These are phyloP conservation scores for Nineta flava DNA, from an alignment of 2,888 invertebrate genomes.

Conservation along the genomic window DNA sequence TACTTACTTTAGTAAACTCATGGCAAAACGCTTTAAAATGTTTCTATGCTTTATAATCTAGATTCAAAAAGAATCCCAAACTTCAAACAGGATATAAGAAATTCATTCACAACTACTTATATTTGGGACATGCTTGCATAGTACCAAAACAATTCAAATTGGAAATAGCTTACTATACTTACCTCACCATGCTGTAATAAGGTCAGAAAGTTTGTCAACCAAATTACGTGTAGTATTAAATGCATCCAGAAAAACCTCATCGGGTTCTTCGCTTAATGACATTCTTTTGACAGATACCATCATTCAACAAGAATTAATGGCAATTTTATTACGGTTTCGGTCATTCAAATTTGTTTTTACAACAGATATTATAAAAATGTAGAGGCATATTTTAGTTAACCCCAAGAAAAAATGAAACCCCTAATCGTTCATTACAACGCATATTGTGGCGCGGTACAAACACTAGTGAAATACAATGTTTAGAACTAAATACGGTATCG, in stretches of 20 bases:
- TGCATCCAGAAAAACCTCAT: background rate
- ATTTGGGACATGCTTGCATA: no score
- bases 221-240: background rate
- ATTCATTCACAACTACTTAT: no score
- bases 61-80: no score
- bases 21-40: no score
- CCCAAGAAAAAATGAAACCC: background rate
- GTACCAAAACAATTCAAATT: no score
- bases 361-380: background rate
- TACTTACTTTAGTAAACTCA: no score
- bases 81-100: no score
- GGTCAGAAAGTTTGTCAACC: background rate
- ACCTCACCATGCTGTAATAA: background rate
- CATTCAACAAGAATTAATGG: background rate
- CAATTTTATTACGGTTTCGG: background rate
- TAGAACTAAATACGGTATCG: background rate
- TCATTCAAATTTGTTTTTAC: background rate
- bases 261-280: constrained; percentile 1
- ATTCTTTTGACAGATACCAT: background rate
- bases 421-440: no score
- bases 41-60: no score
- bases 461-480: background rate
- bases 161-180: no score
- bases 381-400: background rate
- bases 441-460: background rate